Base-by-base conservation (phyloP, 2,797 vertebrate genomes). In the Hemibagrus guttatus region DNA sequence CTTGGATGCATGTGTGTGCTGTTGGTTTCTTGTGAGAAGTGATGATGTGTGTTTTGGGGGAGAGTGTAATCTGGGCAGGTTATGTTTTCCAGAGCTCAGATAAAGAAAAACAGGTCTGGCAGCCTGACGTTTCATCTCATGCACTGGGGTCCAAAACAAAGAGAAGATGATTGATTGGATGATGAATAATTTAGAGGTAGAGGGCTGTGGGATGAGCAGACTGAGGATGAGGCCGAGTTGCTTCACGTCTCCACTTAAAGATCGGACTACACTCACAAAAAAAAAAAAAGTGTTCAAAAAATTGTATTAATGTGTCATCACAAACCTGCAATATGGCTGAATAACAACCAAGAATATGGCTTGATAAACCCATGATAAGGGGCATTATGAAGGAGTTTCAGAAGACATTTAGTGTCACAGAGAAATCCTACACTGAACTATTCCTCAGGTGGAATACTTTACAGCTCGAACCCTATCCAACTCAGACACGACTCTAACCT, bases 141-240 rank as follows among this genome's bases (percentile, higher is more conserved):
- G 94, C 95, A 95, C 95, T 93, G 93, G 96, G 95, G 95, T 94
- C 95, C 95, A 96, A 96, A 96, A 96, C 95, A 96, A 95, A 96
- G 95, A 96, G 94, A 96, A 96, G 94, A 95, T 95, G 95, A 96
- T 96, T 96, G 96, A 96, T 96, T 96, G 95, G 94, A 95, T 93
- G 93, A 96, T 96, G 94, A 96, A 96, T 96, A 95, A 96, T 96
- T 96, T 96, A 96, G 95, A 94, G 93, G 92, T 91, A 91, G 93
- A 95, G 94, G 92, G 95, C 93, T 93, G 93, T 93, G 93, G 93
- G 95, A 95, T 90, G 93, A 68, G 84, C 68, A 85, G 84, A 93
- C 92, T 87, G 85, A 88, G 85, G 84, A 28, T 16, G 85, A 89
- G 87, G 84, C 80, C 87, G 78, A 91, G 92, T 92, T 90, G 91